Conservation (phyloP, 2,113 vertebrate species). For the Mola mola region DNA sequence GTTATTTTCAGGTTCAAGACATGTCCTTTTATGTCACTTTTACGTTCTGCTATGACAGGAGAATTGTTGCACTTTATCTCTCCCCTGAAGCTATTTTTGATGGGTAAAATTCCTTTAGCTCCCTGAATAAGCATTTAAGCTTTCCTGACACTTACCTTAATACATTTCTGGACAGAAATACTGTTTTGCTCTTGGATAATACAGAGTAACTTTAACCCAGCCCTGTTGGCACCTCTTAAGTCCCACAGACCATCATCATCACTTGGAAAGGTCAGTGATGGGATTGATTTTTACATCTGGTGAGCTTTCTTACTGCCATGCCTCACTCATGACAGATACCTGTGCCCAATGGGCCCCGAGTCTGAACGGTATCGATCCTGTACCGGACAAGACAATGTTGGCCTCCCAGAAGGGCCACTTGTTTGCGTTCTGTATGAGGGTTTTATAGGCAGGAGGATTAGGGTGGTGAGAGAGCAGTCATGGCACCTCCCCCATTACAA, state of each 20-base stretch:
- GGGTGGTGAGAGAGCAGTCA: no score
- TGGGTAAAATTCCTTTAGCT: neutral
- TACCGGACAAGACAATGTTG: constrained; percentile 1
- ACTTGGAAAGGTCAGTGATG: constrained; percentile 10
- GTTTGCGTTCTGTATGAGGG: neutral
- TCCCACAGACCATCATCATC: constrained; percentile 4
- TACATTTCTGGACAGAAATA: neutral
- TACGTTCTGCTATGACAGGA: no score
- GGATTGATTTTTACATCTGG: neutral
- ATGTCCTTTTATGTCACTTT: no score
- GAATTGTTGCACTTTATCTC: constrained; percentile 4
- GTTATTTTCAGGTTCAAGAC: no score
- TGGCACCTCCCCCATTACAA: no score
- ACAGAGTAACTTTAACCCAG: constrained; percentile 4
- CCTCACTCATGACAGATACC: neutral
- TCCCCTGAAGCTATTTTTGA: constrained; percentile 12
- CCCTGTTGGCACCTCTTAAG: neutral
- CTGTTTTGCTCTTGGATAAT: neutral
- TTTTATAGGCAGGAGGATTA: no score
- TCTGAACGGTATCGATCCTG: neutral
- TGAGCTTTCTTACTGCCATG: constrained; percentile 1
- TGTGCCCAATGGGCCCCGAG: constrained; percentile 11
- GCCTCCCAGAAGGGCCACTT: neutral
- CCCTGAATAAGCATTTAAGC: constrained; percentile 1
- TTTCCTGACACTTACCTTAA: no score